Evolutionary conservation across 2,113 vertebrate species (phyloP).

Genomic region (Glaucomys volans): DNA sequence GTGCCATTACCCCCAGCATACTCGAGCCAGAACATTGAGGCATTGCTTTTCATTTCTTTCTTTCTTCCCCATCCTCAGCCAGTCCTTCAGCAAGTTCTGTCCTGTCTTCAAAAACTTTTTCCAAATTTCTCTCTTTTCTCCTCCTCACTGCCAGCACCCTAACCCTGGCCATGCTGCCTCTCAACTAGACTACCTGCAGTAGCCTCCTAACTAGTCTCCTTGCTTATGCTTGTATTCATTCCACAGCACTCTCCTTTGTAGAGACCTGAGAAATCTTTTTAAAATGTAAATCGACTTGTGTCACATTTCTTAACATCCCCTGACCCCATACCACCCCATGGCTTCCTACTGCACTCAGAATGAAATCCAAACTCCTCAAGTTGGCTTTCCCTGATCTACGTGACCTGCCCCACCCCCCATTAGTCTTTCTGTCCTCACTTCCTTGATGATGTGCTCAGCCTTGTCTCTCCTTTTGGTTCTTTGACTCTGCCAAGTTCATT

Average conservation of each 20-base stretch:
- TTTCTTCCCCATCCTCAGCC: neutral
- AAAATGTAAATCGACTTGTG: neutral
- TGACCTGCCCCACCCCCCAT: neutral
- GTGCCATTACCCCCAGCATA: neutral
- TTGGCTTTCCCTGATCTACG: neutral
- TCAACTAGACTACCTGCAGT: neutral
- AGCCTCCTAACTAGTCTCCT: neutral
- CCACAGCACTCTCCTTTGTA: neutral
- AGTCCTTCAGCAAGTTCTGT: neutral
- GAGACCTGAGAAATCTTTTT: neutral
- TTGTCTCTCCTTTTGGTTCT: neutral
- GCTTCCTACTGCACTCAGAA: neutral
- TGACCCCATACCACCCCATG: neutral
- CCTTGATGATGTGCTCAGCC: neutral
- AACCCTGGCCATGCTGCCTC: neutral
- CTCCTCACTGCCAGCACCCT: neutral
- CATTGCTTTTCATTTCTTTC: neutral
- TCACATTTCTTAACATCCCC: neutral
- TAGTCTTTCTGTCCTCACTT: neutral
- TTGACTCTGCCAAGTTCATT: neutral
- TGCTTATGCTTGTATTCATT: neutral
- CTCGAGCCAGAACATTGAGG: neutral
- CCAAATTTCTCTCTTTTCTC: neutral
- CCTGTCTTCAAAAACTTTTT: conserved; percentile 7
- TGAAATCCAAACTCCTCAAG: neutral